Base-by-base conservation (phyloP, 1,140 invertebrate genomes). In the Pseudomyrmex flavicornis region DNA sequence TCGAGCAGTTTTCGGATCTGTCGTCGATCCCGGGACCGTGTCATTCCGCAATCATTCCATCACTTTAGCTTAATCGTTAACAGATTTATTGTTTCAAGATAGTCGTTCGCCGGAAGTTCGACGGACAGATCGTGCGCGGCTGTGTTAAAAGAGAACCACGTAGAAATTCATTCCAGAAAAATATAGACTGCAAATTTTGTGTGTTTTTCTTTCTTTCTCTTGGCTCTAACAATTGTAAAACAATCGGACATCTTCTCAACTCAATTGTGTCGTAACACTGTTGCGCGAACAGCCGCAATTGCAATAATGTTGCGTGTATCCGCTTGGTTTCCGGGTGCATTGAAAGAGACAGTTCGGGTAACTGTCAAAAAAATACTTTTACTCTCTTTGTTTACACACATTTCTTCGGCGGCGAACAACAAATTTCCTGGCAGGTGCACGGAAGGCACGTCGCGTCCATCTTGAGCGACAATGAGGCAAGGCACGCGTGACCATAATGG, bases 21-120 rank as follows among this genome's bases (percentile, higher is more conserved):
- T 12, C 61, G 22, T 54, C 62, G 62, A 68, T 68, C 26, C 0
- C 26, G 62, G 68, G 15, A 46, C 35, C 35, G 35, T 17, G 20
- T 86, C 84, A 86, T 87, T 87, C 85, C 77, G 75, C 50, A 20
- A 76, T 83, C 84, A 83, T 83, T 87, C 77, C 84, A 59, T 17
- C 52, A 52, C 65, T 17, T 61, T 73, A 17, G 2, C 73, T 22
- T 73, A 46, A 7, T 62, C 54, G 46, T 69, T 12, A 13, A 10
- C 13, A 52, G 22, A 44, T n/a, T 58, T 8, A 46, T 9, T 52
- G 17, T 22, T 15, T 13, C 5, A n/a, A 20, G 12, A 63, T n/a
- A 20, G 9, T 12, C 2, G 58, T 66, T 68, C 58, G 22, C n/a
- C 48, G 56, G 22, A 17, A 48, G 20, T 22, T 56, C 13, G 65